Evolutionary conservation across 2,888 invertebrate species (phyloP).

Genomic region (Drepana falcataria): DNA sequence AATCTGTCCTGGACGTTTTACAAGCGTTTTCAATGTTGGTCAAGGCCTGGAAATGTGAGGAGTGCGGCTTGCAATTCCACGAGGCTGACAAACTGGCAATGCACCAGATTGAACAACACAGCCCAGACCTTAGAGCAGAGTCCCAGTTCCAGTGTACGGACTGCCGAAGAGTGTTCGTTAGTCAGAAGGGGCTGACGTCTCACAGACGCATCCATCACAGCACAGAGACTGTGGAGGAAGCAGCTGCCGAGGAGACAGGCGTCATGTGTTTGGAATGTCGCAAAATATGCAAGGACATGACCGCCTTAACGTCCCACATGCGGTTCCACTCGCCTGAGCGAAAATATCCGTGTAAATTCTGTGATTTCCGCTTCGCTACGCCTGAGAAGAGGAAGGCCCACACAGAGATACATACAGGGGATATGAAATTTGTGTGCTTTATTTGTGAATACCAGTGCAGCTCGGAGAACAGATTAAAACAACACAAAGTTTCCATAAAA

Average conservation of each 20-base stretch:
- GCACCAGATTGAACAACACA: constrained; percentile 61
- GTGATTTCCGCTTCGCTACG: constrained; percentile 67
- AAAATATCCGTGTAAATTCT: constrained; percentile 66
- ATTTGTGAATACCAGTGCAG: constrained; percentile 71
- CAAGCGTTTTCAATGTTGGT: constrained; percentile 65
- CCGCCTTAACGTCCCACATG: constrained; percentile 61
- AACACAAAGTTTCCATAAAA: constrained; percentile 59
- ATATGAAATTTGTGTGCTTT: constrained; percentile 71
- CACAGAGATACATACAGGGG: constrained; percentile 63
- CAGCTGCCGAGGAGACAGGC: constrained; percentile 42
- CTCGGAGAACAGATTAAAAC: constrained; percentile 59
- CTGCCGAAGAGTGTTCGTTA: constrained; percentile 62
- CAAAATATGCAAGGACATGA: constrained; percentile 63
- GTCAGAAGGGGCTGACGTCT: constrained; percentile 59
- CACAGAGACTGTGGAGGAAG: constrained; percentile 38
- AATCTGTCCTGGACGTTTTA: constrained; percentile 59
- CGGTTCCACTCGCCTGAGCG: constrained; percentile 60
- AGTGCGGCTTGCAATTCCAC: constrained; percentile 62
- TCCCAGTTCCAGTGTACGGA: constrained; percentile 60
- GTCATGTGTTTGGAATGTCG: constrained; percentile 67
- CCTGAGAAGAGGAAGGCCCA: constrained; percentile 61
- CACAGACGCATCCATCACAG: constrained; percentile 62
- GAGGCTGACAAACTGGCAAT: constrained; percentile 64
- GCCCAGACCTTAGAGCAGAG: constrained; percentile 51
- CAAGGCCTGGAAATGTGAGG: constrained; percentile 73